Base-by-base conservation (phyloP, 2,797 vertebrate genomes). In the Rhinatrema bivittatum region DNA sequence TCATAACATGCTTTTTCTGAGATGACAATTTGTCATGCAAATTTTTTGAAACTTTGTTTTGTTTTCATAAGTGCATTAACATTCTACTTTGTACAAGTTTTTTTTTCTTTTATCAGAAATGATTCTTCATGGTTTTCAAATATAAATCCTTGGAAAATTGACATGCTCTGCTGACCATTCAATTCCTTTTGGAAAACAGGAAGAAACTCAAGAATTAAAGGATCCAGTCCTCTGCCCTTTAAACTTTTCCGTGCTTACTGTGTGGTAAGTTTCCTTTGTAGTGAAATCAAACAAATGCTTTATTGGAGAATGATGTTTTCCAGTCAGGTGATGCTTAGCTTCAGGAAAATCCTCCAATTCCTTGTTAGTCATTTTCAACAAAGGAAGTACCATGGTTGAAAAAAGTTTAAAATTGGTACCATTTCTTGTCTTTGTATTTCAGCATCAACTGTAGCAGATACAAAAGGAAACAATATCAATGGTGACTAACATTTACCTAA, bases 381-480 rank as follows among this genome's bases (percentile, higher is more conserved):
- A n/a, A n/a, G n/a, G n/a, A n/a, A n/a, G n/a, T n/a, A n/a, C n/a
- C n/a, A n/a, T n/a, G n/a, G n/a, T n/a, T n/a, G n/a, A n/a, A n/a
- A n/a, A n/a, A n/a, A 48, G 49, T 59, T 87, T 89, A 99, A 70
- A 98, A 94, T 74, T 98, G 96, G 79, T 99, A 99, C 96, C 96
- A 99, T 76, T 96, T 99, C 85, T 99, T 99, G 74, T 98, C 94
- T 72, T 95, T 98, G 68, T 90, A 95, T 79, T 98, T 99, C 56
- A 98, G 72, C 96, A 98, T 99, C 72, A 98, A 64, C 96, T 99
- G 68, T 18, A 67, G 65, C 46, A 53, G 65, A 66, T n/a, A n/a
- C n/a, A n/a, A n/a, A 42, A 70, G 43, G 67, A 56, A 64, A 24
- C 19, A 29, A 14, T 7, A 39, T 16, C n/a, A n/a, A n/a, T n/a